Base-by-base conservation (phyloP, 2,888 invertebrate genomes). In the Acanthococcus lagerstroemiae region DNA sequence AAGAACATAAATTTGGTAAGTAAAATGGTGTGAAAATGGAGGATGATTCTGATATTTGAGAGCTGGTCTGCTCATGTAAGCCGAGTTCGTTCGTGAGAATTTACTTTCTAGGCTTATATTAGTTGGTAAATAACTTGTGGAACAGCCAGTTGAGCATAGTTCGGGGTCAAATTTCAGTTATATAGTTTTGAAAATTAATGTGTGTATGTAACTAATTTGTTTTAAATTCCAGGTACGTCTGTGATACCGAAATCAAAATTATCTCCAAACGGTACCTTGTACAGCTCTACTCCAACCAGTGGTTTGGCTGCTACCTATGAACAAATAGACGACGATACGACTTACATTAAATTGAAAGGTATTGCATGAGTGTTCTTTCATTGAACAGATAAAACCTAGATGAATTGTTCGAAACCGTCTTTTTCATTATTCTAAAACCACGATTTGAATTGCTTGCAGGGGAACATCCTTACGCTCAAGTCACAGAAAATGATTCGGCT, bases 1-100 rank as follows among this genome's bases (percentile, higher is more conserved):
- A 84, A 57, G 82, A 82, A 79, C 81, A 75, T 76, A 71, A 71
- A 68, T 67, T 68, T 37, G 68, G 67, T 60, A 52, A 54, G n/a
- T n/a, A n/a, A n/a, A n/a, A n/a, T n/a, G n/a, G n/a, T n/a, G n/a
- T n/a, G n/a, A n/a, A n/a, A n/a, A n/a, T n/a, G n/a, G n/a, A 15
- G 37, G 15, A 17, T 58, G 83, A 71, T 83, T 83, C 71, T 83
- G 17, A n/a, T 37, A 17, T 54, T 7, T 22, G 12, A 24, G 12
- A 21, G 2, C 12, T 24, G 37, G n/a, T 37, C 1, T 15, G 37
- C 37, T 37, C 24, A 3, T 55, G n/a, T 25, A 22, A 26, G 19
- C 7, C 27, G n/a, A 27, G 27, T n/a, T n/a, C n/a, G n/a, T n/a
- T n/a, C n/a, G n/a, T n/a, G n/a, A n/a, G n/a, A n/a, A n/a, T n/a